A percentile compares a stretch with the other conserved stretches of the same genome.
Evolutionary conservation across 2,113 vertebrate species (phyloP).

Genomic region (Prunella himalayana): DNA sequence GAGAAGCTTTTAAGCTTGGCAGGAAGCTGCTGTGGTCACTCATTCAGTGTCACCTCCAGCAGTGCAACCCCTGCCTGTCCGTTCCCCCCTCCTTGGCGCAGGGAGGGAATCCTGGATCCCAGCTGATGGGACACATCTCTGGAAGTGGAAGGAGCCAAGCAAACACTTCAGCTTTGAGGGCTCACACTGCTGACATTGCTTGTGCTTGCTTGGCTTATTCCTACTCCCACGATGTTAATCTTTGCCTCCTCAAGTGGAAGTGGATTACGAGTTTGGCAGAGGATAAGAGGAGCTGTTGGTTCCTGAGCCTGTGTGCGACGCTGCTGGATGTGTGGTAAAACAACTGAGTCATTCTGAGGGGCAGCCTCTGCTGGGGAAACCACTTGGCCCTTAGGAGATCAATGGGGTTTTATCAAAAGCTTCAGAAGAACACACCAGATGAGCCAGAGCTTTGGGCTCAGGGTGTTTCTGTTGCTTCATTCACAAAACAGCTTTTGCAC

Average conservation of each 20-base stretch:
- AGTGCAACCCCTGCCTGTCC: not conserved
- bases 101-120: not conserved
- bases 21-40: not conserved
- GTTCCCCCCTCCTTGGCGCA: not conserved
- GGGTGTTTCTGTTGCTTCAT: not conserved
- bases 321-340: not conserved
- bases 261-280: slow-evolving; percentile 12
- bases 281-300: slow-evolving; percentile 25
- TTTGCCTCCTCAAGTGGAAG: not conserved
- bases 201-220: slow-evolving; percentile 9
- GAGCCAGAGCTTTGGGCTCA: not conserved
- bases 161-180: not conserved
- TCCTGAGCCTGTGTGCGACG: not conserved
- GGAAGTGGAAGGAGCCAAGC: not conserved
- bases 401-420: not conserved
- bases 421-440: not conserved
- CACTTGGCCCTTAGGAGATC: not conserved
- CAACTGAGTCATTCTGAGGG: not conserved
- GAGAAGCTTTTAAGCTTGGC: not conserved
- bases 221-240: slow-evolving; percentile 13
- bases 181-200: not conserved
- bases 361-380: not conserved
- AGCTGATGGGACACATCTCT: not conserved
- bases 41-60: not conserved
- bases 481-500: not conserved